Conservation (phyloP, 2,113 vertebrate genomes). For the Erpornis zantholeuca region DNA sequence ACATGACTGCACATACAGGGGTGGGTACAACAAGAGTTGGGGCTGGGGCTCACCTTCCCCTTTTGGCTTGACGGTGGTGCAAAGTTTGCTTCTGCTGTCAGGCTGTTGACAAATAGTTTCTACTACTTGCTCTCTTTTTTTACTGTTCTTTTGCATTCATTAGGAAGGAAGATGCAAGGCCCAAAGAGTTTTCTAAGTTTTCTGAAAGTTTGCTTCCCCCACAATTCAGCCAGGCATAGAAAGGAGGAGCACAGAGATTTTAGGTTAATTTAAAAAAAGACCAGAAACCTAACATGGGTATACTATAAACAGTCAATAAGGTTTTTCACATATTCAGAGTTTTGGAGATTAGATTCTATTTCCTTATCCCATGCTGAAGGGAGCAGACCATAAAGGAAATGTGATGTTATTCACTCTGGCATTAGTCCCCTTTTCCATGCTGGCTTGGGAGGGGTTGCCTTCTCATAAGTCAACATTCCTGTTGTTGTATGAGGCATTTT, state of each 20-base stretch:
- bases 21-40: neutral
- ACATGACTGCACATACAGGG: neutral
- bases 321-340: neutral
- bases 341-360: neutral
- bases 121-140: neutral
- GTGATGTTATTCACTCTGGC: neutral
- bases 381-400: neutral
- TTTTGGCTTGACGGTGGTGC: neutral
- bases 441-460: neutral
- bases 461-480: neutral
- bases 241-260: neutral
- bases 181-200: neutral
- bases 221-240: neutral
- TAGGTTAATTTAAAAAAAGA: neutral
- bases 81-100: neutral
- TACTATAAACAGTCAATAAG: neutral
- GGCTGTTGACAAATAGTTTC: neutral
- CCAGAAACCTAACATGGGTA: neutral
- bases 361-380: neutral
- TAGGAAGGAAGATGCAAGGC: neutral
- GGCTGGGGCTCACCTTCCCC: neutral
- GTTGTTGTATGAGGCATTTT: neutral
- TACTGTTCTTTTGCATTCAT: neutral
- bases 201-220: neutral
- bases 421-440: constrained; percentile 13